Evolutionary conservation across 2,797 vertebrate genomes (phyloP), one percentile per base, ranked within the genome.

Genomic region (Brachyrhaphis roseni): DNA sequence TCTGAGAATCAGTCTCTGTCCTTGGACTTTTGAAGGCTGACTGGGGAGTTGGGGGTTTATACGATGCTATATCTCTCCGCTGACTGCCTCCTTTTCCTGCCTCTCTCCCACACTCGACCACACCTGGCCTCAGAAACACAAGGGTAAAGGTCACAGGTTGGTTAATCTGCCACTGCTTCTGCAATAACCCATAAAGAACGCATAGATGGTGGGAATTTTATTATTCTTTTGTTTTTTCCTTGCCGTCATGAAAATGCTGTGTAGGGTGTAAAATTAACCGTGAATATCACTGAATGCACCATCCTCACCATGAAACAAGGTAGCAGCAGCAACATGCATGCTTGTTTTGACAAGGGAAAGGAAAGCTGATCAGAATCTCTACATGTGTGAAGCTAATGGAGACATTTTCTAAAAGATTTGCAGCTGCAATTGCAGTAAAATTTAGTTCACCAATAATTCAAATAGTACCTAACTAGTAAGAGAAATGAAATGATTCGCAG

Each of bases 21-120:
- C 93, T 93, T 94, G 93, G 86, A 81, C 84, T 84, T 74, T 11
- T 23, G 62, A 71, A 71, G 41, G 68, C 68, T 26, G 13, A 26
- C 20, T 8, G 12, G 81, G 88, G 83, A 83, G 78, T 55, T 23
- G 78, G 75, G 82, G 85, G 74, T 72, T 86, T 78, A 74, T 79
- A 72, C 26, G 12, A 84, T 86, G 89, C 78, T 85, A 80, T 90
- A 90, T 93, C 91, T 87, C 79, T 82, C 43, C 53, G 53, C 43
- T 68, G 46, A 68, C 10, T 72, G 72, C 85, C 88, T 91, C 90
- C 91, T 86, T 87, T 92, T 92, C 82, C 90, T 89, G 89, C 78
- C 77, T 77, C 74, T 83, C 85, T 89, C 90, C 89, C 87, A 91
- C 90, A 87, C 47, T 78, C 82, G 31, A 79, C 88, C 84, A 87